Conservation (phyloP, 2,888 invertebrate genomes). For the Yponomeuta evonymella region DNA sequence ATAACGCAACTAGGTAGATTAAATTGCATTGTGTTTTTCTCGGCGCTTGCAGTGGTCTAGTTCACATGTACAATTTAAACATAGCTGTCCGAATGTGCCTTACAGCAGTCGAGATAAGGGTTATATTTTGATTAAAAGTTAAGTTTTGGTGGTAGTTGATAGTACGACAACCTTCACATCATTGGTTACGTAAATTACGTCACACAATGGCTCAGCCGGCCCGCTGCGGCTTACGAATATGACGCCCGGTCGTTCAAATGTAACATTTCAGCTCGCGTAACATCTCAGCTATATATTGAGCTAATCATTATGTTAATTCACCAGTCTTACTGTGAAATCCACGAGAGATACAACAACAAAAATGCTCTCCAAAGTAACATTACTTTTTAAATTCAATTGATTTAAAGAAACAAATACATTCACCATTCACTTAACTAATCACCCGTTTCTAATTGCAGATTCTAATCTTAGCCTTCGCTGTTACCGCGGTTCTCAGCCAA, state of each 20-base stretch:
- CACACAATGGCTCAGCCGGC: slow-evolving; percentile 50
- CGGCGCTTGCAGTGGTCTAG: not conserved
- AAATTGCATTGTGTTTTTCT: not conserved
- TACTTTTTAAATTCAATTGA: slow-evolving; percentile 5
- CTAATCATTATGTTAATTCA: slow-evolving; percentile 70
- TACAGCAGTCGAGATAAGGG: slow-evolving; percentile 3
- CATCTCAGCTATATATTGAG: slow-evolving; percentile 74
- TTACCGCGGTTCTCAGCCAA: slow-evolving; percentile 40
- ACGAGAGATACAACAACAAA: slow-evolving; percentile 56
- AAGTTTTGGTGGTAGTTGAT: slow-evolving; percentile 28
- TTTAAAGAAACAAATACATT: slow-evolving; percentile 21
- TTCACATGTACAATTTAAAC: not conserved
- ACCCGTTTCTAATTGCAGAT: slow-evolving; percentile 41
- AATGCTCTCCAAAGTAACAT: slow-evolving; percentile 66
- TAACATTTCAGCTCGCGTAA: slow-evolving; percentile 71
- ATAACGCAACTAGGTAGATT: not conserved
- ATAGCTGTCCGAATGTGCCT: not conserved
- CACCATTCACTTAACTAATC: slow-evolving; percentile 19
- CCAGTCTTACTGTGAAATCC: slow-evolving; percentile 70
- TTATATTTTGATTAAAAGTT: not conserved
- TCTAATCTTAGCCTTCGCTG: slow-evolving; percentile 39
- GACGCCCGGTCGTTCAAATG: slow-evolving; percentile 61
- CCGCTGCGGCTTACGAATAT: slow-evolving; percentile 50
- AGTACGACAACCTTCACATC: slow-evolving; percentile 60
- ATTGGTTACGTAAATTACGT: slow-evolving; percentile 72